Evolutionary conservation across 2,888 invertebrate genomes (phyloP), one percentile per base, ranked within the genome.

Genomic region (Argyresthia goedartella): DNA sequence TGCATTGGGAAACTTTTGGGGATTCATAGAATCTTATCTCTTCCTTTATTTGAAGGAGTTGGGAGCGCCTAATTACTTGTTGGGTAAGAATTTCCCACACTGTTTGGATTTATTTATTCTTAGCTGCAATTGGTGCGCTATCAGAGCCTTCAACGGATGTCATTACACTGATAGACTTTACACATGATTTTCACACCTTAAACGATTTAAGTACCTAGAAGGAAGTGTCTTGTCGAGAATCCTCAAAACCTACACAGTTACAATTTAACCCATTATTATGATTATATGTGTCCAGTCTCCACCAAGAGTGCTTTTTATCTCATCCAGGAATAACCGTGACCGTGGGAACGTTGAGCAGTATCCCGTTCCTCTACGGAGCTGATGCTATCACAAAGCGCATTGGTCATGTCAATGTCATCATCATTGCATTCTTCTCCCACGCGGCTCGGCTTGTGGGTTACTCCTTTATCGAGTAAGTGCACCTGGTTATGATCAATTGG

Each of bases 11-110:
- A 93, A 94, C 66, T 91, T 95, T 71, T 95, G 94, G 92, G 96
- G 96, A 35, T 95, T 95, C 74, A 94, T 96, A 53, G 96, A 96
- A 74, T 94, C 94, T 51, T 96, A 94, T 71, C 81, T 96, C 36
- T 96, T 95, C 73, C 89, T 95, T 67, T 96, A 94, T 73, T 87
- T 96, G 57, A 93, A 92, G 75, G 95, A 95, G 73, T 85, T 95
- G 57, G 92, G 94, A 14, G 94, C 95, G 50, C 93, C 94, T 0
- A 95, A 93, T 74, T 94, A 93, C 71, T 81, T 95, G 55, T 78
- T 95, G 50, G 95, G 95, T 91, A 77, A 85, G 88, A 13, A 13
- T 14, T 14, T 0, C 41, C 25, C 6, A 2, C 25, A 25, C 25
- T 25, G 25, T 25, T 25, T 25, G 6, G 6, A 25, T 25, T 25